Base-by-base conservation (phyloP, 2,888 invertebrate genomes). In the Glyphotaelius pellucidus region DNA sequence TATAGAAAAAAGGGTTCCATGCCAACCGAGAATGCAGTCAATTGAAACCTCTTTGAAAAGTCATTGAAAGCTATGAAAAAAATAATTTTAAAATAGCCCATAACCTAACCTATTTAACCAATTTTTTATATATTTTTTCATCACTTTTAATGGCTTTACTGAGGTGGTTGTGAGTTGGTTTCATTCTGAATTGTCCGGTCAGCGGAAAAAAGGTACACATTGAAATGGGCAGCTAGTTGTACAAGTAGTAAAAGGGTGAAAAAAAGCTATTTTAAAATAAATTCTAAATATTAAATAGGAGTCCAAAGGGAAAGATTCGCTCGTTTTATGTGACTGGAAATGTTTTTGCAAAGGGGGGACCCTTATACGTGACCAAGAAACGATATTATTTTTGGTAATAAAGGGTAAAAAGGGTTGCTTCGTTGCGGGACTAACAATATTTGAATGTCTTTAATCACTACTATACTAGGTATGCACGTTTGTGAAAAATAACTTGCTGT, bases 341-440 rank as follows among this genome's bases (percentile, higher is more conserved):
- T 89, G 35, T 89, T 89, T 89, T 80, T 52, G 67, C n/a, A 79
- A 38, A 79, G 79, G 30, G 67, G 88, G 67, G 86, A 38, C 42
- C n/a, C 86, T 15, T 42, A 15, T 35, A 89, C 88, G 88, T 89
- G 88, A 89, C 87, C 31, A 47, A 86, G 86, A 86, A 86, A 89
- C 4, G 79, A 79, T 88, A 79, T 31, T 32, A 88, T 67, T 87
- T 87, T 87, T 87, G 67, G 52, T 31, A 79, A 79, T 88, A 31
- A 87, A 67, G 30, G 88, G 79, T 32, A 67, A 30, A 67, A 52
- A 88, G 67, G 52, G 67, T 88, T 88, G 15, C 67, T 67, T 25
- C 15, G 67, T 11, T 87, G 35, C 67, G 87, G 87, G 67, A 52
- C 52, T 19, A 52, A 52, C 47, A 30, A 87, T 2, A 19, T 52